Percentiles rank a stretch among this genome's conserved stretches.
Evolutionary conservation across 2,797 vertebrate genomes (phyloP).

Genomic region (Spheniscus humboldti): DNA sequence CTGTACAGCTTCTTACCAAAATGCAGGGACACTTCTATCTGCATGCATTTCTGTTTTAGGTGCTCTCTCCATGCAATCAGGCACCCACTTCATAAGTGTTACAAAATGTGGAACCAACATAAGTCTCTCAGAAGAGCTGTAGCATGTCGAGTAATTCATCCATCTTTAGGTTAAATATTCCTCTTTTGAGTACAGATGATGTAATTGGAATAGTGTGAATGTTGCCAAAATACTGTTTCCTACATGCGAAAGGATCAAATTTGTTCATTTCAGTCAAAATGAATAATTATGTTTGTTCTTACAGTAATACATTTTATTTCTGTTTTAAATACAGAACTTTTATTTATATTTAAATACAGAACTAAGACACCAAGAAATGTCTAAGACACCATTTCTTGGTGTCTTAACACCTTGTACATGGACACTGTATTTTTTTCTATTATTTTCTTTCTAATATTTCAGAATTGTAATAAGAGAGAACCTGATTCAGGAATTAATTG

Average conservation of each 20-base stretch:
- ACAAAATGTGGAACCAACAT: fast-evolving
- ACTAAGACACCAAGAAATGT: too few species aligned
- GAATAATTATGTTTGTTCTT: background rate
- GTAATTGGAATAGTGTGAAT: background rate
- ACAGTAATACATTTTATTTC: background rate
- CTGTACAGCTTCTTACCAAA: background rate
- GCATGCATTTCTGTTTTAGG: background rate
- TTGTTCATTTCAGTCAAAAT: background rate
- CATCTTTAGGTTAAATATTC: background rate
- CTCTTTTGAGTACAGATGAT: background rate
- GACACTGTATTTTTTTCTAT: background rate
- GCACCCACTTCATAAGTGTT: fast-evolving
- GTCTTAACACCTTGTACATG: background rate
- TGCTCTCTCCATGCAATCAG: background rate
- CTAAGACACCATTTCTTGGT: background rate
- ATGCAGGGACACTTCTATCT: background rate
- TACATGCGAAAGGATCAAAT: background rate
- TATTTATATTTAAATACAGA: background rate
- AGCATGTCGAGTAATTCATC: background rate
- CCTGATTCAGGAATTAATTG: background rate
- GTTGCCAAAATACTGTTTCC: background rate
- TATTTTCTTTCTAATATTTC: background rate
- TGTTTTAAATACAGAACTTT: background rate
- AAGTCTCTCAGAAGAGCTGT: background rate
- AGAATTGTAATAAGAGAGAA: background rate